Conservation (phyloP, 2,113 vertebrate species). For the Gila orcuttii region DNA sequence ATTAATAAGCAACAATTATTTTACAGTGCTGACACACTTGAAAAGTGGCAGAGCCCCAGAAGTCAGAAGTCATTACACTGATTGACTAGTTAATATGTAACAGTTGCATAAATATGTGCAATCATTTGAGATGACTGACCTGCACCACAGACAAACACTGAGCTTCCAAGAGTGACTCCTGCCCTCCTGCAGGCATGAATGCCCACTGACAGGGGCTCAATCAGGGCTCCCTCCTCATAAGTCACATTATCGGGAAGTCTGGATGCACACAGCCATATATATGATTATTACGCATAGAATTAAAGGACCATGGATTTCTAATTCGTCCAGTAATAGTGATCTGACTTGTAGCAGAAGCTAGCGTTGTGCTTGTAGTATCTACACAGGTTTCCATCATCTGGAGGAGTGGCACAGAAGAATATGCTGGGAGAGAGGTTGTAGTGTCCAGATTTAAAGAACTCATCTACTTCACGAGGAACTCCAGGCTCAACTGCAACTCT, state of each 20-base stretch:
- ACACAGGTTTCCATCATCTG: conserved; percentile 90
- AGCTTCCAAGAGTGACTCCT: conserved; percentile 86
- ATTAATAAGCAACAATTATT: not conserved
- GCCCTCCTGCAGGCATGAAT: conserved; percentile 91
- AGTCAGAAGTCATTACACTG: not conserved
- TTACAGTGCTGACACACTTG: not conserved
- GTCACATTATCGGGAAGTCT: conserved; percentile 94
- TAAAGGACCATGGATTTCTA: not conserved
- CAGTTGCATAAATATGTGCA: not conserved
- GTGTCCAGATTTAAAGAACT: conserved; percentile 88
- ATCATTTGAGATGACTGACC: conserved; percentile 70
- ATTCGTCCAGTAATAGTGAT: conserved; percentile 10
- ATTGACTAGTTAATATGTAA: conserved; percentile 15
- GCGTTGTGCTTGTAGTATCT: conserved; percentile 90
- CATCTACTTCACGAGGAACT: conserved; percentile 84
- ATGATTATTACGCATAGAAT: not conserved
- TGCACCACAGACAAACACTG: conserved; percentile 89
- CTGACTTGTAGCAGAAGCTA: conserved; percentile 96
- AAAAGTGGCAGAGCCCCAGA: not conserved
- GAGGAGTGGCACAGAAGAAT: conserved; percentile 95
- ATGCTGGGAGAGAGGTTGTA: conserved; percentile 93
- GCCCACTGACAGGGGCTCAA: conserved; percentile 94
- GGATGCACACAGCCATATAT: conserved; percentile 1
- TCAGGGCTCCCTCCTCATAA: conserved; percentile 95
- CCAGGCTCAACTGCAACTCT: conserved; percentile 93